phyloP scores from a whole-genome alignment of 2,888 invertebrate species.

The Abrostola tripartita region DNA sequence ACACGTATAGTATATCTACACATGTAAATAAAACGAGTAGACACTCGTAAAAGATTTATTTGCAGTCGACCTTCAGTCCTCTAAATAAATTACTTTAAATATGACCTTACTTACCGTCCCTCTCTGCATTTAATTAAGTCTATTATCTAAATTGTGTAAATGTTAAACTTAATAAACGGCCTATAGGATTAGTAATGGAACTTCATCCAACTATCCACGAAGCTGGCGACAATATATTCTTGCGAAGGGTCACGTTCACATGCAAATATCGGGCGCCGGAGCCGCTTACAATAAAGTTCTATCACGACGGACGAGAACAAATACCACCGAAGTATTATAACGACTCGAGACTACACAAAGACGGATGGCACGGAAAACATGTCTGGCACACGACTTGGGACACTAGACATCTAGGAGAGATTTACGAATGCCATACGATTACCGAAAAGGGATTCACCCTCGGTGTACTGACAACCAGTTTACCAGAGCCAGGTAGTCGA shows the following conservation, averaged over 20 bases:
- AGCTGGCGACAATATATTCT: constrained; percentile 53
- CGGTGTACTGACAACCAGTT: constrained; percentile 76
- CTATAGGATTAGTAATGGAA: constrained; percentile 82
- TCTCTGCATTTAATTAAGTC: neutral
- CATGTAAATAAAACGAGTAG: too few relatives aligned
- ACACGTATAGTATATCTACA: too few relatives aligned
- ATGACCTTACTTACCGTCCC: too few relatives aligned
- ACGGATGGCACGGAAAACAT: constrained; percentile 78
- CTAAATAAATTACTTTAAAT: too few relatives aligned
- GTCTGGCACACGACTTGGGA: constrained; percentile 74
- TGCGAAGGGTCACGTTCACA: constrained; percentile 70
- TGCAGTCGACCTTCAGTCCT: too few relatives aligned
- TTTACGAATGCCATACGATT: constrained; percentile 78
- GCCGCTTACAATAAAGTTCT: constrained; percentile 79
- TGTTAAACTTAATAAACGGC: constrained; percentile 48
- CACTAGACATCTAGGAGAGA: constrained; percentile 64
- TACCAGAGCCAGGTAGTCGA: constrained; percentile 65
- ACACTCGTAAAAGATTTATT: too few relatives aligned
- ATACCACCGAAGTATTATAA: constrained; percentile 66
- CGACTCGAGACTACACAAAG: constrained; percentile 68
- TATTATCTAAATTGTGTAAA: constrained; percentile 14
- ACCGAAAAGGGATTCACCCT: constrained; percentile 74
- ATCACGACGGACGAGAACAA: constrained; percentile 69
- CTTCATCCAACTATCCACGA: constrained; percentile 77
- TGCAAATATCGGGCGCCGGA: constrained; percentile 82